phyloP scores from a whole-genome alignment of 2,797 vertebrate species.

The Phoxinus dragarum region DNA sequence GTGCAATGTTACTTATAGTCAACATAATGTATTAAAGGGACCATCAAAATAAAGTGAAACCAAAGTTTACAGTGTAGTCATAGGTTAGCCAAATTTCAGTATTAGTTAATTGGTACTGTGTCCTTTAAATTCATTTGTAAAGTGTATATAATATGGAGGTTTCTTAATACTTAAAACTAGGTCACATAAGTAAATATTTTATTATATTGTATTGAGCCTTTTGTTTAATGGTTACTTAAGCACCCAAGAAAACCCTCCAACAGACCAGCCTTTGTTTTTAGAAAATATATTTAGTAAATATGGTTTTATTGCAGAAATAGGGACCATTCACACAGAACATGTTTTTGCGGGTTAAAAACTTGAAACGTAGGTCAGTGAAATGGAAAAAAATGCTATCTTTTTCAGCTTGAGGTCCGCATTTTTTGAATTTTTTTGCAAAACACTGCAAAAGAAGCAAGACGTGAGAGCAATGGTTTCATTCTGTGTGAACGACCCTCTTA shows the following conservation, averaged over 20 bases:
- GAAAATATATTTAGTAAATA: not conserved
- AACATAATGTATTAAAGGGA: too few species aligned
- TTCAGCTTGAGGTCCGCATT: too few species aligned
- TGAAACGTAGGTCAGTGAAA: not conserved
- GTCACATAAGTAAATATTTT: not conserved
- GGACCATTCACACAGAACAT: not conserved
- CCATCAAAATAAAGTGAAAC: too few species aligned
- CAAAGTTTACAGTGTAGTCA: too few species aligned
- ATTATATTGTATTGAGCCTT: not conserved
- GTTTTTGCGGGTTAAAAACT: not conserved
- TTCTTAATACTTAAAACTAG: slow-evolving; percentile 1
- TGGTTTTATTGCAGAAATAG: not conserved
- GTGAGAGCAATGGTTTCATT: not conserved
- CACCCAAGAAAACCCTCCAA: not conserved
- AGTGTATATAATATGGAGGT: not conserved
- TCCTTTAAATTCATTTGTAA: not conserved
- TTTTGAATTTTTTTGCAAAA: too few species aligned
- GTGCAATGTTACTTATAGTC: too few species aligned
- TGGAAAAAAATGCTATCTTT: too few species aligned
- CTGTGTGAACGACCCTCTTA: not conserved
- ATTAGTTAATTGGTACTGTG: not conserved
- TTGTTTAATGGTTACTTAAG: not conserved
- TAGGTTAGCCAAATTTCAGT: not conserved
- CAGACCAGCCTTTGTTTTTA: not conserved
- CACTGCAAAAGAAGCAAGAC: too few species aligned